Percentiles rank a stretch among this genome's conserved stretches.
Conservation (phyloP, 1,140 invertebrate species). For the Dinoponera quadriceps region DNA sequence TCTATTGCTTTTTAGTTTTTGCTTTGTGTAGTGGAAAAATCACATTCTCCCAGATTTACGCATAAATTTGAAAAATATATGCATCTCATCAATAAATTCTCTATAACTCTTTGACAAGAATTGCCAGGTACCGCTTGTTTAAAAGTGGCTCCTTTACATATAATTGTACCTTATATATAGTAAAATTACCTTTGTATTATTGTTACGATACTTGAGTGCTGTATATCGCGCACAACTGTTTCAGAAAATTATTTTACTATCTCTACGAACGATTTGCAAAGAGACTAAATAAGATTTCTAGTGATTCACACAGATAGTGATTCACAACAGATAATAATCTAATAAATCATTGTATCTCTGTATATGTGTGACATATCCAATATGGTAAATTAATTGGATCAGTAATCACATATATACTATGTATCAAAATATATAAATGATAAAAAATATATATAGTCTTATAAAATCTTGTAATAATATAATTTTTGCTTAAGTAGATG, state of each 20-base stretch:
- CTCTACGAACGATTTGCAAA: neutral
- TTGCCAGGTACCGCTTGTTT: neutral
- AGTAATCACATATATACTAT: neutral
- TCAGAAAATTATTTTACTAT: conserved; percentile 26
- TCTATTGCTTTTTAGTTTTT: neutral
- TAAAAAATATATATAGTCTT: conserved; percentile 8
- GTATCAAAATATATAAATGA: conserved; percentile 62
- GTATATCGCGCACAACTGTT: conserved; percentile 16
- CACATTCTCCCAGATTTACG: neutral
- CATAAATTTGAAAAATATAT: neutral
- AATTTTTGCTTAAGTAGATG: conserved; percentile 2
- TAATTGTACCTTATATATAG: conserved; percentile 14
- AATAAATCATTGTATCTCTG: neutral
- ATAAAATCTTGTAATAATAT: conserved; percentile 33
- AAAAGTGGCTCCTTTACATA: neutral
- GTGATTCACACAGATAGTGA: neutral
- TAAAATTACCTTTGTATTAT: conserved; percentile 34
- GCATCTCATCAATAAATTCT: conserved; percentile 7
- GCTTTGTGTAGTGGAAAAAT: neutral
- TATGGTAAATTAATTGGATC: neutral
- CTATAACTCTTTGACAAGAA: conserved; percentile 22
- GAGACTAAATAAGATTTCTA: neutral
- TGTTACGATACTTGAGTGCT: conserved; percentile 30
- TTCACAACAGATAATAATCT: neutral
- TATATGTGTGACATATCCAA: conserved; percentile 28